A percentile compares a stretch with the other conserved stretches of the same genome.
Evolutionary conservation across 2,113 vertebrate species (phyloP).

Genomic region (Muntiacus muntjak): DNA sequence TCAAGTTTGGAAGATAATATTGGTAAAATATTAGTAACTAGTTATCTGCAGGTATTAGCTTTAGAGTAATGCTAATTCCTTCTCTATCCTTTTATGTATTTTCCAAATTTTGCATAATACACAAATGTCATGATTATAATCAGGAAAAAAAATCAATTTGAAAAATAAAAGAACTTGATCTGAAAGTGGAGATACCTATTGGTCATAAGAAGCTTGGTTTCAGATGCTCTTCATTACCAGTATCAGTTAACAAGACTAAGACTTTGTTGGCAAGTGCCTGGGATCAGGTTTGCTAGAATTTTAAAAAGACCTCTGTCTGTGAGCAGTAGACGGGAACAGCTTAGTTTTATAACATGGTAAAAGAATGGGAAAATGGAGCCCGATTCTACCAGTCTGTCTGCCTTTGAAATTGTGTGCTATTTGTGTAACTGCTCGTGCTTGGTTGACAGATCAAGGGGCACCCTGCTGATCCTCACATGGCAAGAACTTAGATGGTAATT

Average conservation of each 20-base stretch:
- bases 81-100: conserved; percentile 28
- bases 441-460: conserved; percentile 44
- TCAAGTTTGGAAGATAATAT: conserved; percentile 9
- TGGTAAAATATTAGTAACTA: conserved; percentile 10
- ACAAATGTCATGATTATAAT: background rate
- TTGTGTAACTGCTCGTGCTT: conserved; percentile 13
- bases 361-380: conserved; percentile 30
- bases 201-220: background rate
- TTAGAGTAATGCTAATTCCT: conserved; percentile 33
- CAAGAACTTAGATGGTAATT: conserved; percentile 44
- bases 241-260: conserved; percentile 18
- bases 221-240: conserved; percentile 22
- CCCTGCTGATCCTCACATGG: conserved; percentile 38
- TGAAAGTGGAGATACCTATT: conserved; percentile 10
- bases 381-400: conserved; percentile 8
- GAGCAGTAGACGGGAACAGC: conserved; percentile 11
- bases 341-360: conserved; percentile 36
- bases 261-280: conserved; percentile 32
- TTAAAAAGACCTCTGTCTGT: conserved; percentile 32
- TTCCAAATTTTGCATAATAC: background rate
- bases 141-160: background rate
- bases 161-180: conserved; percentile 18
- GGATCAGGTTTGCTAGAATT: conserved; percentile 32
- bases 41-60: background rate
- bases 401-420: conserved; percentile 21